Evolutionary conservation across 2,113 vertebrate genomes (phyloP).

Genomic region (Panthera leo): DNA sequence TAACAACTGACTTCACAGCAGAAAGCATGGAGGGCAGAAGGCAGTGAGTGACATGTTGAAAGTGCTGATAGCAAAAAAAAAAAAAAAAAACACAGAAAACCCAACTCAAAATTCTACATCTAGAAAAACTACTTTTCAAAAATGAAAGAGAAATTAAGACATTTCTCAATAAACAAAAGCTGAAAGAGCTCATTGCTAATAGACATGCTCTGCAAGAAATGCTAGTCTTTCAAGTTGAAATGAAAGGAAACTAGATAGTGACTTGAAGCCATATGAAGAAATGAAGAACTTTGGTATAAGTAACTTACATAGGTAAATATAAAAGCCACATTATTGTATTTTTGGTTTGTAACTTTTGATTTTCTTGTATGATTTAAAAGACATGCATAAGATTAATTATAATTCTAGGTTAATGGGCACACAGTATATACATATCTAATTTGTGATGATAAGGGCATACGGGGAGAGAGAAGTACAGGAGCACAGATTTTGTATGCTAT

Average conservation of each 20-base stretch:
- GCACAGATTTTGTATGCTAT: not conserved
- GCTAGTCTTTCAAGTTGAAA: not conserved
- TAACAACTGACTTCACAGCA: not conserved
- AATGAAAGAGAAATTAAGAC: not conserved
- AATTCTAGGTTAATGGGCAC: not conserved
- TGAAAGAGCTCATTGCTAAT: not conserved
- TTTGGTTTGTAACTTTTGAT: not conserved
- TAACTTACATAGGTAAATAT: not conserved
- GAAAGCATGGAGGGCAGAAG: not conserved
- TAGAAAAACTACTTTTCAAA: not conserved
- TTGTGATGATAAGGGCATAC: not conserved
- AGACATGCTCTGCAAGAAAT: not conserved
- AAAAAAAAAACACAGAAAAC: not conserved
- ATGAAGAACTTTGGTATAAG: not conserved
- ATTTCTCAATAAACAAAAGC: slow-evolving; percentile 12
- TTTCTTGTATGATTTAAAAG: not conserved
- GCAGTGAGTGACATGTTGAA: not conserved
- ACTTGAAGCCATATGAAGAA: not conserved
- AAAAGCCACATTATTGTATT: not conserved
- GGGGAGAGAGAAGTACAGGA: not conserved
- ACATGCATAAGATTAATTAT: not conserved
- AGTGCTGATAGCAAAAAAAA: not conserved
- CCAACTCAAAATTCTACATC: not conserved
- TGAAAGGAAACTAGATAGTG: not conserved
- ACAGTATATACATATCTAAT: not conserved